Conservation (phyloP, 2,113 vertebrate genomes). For the Nanger granti region DNA sequence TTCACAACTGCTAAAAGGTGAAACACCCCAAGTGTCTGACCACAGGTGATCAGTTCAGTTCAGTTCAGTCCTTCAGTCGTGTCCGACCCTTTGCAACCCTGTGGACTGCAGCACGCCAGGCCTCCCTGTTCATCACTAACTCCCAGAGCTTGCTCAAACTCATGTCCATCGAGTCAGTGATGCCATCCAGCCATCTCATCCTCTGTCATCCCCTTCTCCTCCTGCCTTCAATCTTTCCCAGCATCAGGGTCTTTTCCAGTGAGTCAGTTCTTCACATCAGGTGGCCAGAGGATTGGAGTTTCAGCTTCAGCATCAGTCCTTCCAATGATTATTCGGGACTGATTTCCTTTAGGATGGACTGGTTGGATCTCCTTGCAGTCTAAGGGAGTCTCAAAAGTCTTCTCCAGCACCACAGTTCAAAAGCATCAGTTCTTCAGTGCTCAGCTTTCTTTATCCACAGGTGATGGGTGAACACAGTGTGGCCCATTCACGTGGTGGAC, state of each 20-base stretch:
- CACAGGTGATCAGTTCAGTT: background rate
- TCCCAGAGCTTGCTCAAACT: background rate
- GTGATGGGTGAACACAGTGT: background rate
- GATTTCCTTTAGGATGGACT: background rate
- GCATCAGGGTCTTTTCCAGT: background rate
- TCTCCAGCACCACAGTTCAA: background rate
- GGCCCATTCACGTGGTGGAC: background rate
- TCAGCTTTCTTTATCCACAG: background rate
- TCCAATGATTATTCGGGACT: background rate
- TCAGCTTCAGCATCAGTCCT: background rate
- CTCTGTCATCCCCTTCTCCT: background rate
- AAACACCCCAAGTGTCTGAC: background rate
- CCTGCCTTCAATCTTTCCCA: background rate
- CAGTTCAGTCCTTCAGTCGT: background rate
- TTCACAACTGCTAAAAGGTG: background rate
- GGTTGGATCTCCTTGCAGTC: background rate
- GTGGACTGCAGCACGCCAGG: accelerated
- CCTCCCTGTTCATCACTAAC: background rate
- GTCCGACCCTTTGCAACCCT: accelerated
- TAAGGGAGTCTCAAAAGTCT: background rate
- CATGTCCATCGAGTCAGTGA: background rate
- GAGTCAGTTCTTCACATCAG: background rate
- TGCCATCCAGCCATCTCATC: background rate
- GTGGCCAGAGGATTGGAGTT: background rate
- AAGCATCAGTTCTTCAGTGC: accelerated